phyloP scores from a whole-genome alignment of 2,113 vertebrate species.

The Diadophis punctatus region DNA sequence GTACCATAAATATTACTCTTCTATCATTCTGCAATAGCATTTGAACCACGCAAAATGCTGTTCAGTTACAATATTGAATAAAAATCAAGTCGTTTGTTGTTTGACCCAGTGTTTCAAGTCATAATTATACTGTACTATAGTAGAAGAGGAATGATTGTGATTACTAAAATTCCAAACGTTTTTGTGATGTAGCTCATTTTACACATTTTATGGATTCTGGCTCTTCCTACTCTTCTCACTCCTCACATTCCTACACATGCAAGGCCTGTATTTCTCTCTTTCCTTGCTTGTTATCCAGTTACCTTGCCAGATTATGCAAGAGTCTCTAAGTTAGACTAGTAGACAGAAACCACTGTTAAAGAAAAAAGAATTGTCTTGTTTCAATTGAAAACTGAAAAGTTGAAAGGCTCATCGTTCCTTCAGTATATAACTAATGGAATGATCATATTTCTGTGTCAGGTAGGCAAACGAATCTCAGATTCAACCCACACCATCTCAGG shows the following conservation, averaged over 20 bases:
- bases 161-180: not conserved
- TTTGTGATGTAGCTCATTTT: not conserved
- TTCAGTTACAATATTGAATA: not conserved
- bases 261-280: not conserved
- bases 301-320: not conserved
- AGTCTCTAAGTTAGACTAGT: no score
- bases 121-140: not conserved
- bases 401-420: not conserved
- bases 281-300: not conserved
- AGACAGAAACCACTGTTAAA: not conserved
- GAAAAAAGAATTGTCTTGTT: not conserved
- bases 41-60: not conserved
- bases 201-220: not conserved
- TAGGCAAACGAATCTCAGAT: not conserved
- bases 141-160: not conserved
- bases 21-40: not conserved
- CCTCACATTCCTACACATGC: not conserved
- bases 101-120: not conserved
- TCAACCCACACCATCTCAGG: not conserved
- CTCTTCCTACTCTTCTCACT: not conserved
- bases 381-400: not conserved
- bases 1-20: conserved; percentile 1
- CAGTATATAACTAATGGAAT: not conserved
- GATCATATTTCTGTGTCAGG: not conserved
- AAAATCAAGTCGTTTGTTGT: not conserved